Evolutionary conservation across 1,140 invertebrate genomes (phyloP).

Genomic region (Steinernema feltiae): DNA sequence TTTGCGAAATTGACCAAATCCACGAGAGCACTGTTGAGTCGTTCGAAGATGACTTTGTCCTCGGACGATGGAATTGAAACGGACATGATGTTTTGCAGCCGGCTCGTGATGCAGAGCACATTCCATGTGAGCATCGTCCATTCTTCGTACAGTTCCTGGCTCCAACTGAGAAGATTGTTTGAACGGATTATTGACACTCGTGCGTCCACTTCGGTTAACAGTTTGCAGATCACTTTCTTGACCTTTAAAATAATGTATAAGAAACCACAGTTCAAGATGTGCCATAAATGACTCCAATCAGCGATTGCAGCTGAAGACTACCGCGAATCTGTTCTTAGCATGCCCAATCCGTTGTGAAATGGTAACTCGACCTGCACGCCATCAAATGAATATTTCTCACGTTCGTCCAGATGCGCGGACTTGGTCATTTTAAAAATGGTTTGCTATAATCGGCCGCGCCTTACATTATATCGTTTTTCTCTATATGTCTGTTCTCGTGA

Average conservation of each 20-base stretch:
- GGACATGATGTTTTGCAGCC: constrained; percentile 40
- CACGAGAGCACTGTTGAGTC: constrained; percentile 52
- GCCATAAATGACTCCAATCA: no score
- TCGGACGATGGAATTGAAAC: constrained; percentile 43
- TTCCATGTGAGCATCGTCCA: constrained; percentile 58
- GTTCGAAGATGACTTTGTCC: constrained; percentile 51
- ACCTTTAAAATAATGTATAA: constrained; percentile 41
- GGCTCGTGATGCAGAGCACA: constrained; percentile 52
- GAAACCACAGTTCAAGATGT: no score
- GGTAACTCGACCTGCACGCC: no score
- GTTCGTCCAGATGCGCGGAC: neutral
- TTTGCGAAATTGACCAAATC: constrained; percentile 46
- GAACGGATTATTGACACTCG: constrained; percentile 45
- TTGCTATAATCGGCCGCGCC: no score
- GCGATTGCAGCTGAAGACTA: no score
- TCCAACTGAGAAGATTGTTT: neutral
- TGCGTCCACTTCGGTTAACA: constrained; percentile 50
- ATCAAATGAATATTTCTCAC: constrained; percentile 7
- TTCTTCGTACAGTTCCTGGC: constrained; percentile 55
- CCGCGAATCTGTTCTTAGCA: no score
- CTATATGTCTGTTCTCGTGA: no score
- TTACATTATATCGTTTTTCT: no score
- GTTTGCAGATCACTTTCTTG: constrained; percentile 52
- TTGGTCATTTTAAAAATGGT: neutral
- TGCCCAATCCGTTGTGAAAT: no score